These are phyloP conservation scores for Panurus biarmicus DNA, from an alignment of 2,113 vertebrate genomes.

Conservation along the genomic window DNA sequence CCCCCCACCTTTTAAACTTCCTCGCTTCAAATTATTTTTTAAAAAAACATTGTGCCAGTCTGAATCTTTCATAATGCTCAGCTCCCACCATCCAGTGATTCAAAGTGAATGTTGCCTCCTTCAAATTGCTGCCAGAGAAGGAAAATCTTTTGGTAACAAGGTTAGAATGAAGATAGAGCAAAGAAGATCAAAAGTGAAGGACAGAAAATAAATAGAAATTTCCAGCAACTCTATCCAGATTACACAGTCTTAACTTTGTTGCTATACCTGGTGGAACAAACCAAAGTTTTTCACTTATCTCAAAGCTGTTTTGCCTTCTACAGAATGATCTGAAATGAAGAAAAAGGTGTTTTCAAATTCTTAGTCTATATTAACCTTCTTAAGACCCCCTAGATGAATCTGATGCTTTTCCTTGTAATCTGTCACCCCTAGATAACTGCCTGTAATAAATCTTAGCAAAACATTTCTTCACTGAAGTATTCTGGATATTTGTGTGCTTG, in stretches of 20 bases:
- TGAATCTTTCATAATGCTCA: background rate
- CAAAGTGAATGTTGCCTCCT: background rate
- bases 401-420: background rate
- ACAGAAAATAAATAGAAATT: background rate
- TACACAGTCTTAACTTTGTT: background rate
- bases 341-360: background rate
- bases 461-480: background rate
- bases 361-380: background rate
- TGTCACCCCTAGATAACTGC: background rate
- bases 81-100: background rate
- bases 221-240: background rate
- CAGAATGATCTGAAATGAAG: background rate
- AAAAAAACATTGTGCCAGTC: background rate
- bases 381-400: background rate
- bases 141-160: background rate
- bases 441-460: background rate
- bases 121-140: background rate
- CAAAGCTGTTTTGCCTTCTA: background rate
- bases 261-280: background rate
- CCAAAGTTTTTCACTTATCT: background rate
- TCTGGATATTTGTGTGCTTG: background rate
- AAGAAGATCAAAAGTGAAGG: background rate
- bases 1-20: background rate
- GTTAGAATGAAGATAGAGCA: background rate
- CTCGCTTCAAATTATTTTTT: background rate